These are phyloP conservation scores for Hyperoplus lanceolatus DNA, from an alignment of 2,797 vertebrate genomes.

Conservation along the genomic window DNA sequence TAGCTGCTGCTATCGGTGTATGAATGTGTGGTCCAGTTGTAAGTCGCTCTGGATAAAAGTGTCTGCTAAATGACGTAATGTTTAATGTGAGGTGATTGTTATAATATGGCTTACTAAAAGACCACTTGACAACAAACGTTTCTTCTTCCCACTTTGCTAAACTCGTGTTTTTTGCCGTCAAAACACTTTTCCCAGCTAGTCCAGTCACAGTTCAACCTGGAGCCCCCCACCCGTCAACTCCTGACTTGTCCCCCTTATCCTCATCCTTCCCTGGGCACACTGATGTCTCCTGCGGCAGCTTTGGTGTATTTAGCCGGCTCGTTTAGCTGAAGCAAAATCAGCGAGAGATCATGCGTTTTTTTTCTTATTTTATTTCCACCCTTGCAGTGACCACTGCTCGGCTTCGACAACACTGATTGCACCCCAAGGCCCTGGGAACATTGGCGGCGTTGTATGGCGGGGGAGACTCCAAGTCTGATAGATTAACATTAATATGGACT, in stretches of 20 bases:
- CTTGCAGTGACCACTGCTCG: slow-evolving; percentile 48
- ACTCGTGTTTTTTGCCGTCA: neutral
- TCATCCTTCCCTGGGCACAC: neutral
- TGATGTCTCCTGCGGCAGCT: neutral
- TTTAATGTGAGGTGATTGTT: too few species aligned
- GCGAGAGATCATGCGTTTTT: slow-evolving; percentile 3
- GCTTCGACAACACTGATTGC: slow-evolving; percentile 70
- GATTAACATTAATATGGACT: slow-evolving; percentile 84
- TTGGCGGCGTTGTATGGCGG: slow-evolving; percentile 72
- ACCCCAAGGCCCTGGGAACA: slow-evolving; percentile 76
- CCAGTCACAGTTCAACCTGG: neutral
- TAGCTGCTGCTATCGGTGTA: too few species aligned
- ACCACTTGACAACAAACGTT: neutral
- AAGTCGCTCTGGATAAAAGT: too few species aligned
- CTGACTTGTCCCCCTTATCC: neutral
- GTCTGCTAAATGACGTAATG: too few species aligned
- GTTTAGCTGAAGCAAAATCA: slow-evolving; percentile 36
- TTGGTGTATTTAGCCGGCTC: slow-evolving; percentile 17
- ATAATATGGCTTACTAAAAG: neutral
- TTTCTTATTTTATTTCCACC: slow-evolving; percentile 36
- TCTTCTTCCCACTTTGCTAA: neutral
- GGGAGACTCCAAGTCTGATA: slow-evolving; percentile 81
- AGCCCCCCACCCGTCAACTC: neutral
- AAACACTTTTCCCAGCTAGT: neutral
- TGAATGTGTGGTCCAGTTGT: too few species aligned